These are phyloP conservation scores for Pseudorasbora parva DNA, from an alignment of 2,113 vertebrate species.

Conservation along the genomic window DNA sequence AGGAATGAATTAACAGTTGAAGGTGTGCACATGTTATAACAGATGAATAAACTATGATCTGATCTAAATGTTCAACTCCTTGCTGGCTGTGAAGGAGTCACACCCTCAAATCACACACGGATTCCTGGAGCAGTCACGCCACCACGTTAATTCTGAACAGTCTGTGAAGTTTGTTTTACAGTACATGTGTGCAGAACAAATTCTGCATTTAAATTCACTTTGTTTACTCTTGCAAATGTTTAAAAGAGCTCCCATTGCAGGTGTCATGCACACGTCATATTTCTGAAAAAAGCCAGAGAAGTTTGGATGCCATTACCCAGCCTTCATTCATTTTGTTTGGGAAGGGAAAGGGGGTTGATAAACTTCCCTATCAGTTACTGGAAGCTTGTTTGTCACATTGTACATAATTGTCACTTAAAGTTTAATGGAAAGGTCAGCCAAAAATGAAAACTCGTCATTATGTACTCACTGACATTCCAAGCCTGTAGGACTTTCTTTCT, in stretches of 20 bases:
- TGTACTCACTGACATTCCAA: background rate
- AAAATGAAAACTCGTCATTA: background rate
- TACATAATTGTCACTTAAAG: background rate
- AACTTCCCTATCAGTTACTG: background rate
- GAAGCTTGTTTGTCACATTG: background rate
- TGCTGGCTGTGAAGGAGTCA: background rate
- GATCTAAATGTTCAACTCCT: slow-evolving; percentile 17
- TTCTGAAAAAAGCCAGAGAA: background rate
- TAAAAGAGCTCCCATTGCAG: slow-evolving; percentile 53
- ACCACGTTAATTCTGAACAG: slow-evolving; percentile 25
- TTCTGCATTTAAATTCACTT: slow-evolving; percentile 28
- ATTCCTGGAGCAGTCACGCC: slow-evolving; percentile 44
- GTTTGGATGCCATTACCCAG: background rate
- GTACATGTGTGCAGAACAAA: slow-evolving; percentile 52
- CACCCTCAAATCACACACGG: slow-evolving; percentile 44
- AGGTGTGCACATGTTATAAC: background rate
- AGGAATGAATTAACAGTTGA: background rate
- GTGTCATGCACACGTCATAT: background rate
- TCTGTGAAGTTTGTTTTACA: slow-evolving; percentile 38
- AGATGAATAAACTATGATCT: slow-evolving; percentile 10
- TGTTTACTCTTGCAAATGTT: slow-evolving; percentile 37
- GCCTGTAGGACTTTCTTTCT: background rate
- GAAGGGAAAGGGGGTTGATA: too few species aligned
- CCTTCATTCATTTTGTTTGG: background rate
- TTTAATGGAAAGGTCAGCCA: background rate